Percentiles rank a stretch among this genome's conserved stretches.
Conservation (phyloP, 2,888 invertebrate genomes). For the Cacoxenus indagator region DNA sequence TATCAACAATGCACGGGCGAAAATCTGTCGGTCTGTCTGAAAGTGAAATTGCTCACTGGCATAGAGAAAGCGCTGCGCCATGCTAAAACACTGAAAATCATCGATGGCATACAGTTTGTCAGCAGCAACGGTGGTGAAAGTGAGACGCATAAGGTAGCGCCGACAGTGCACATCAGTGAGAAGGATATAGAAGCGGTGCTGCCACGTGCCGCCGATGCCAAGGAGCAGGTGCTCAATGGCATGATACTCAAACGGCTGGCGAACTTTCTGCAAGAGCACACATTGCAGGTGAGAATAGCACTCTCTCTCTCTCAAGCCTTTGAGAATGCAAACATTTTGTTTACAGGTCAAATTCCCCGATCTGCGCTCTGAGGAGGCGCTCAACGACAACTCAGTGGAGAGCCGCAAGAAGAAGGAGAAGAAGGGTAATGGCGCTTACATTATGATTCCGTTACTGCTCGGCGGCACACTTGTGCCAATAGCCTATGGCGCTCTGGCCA, state of each 20-base stretch:
- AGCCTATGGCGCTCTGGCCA: slow-evolving; percentile 85
- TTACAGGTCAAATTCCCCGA: slow-evolving; percentile 82
- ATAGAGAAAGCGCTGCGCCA: slow-evolving; percentile 80
- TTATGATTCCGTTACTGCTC: slow-evolving; percentile 84
- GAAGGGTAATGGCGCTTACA: slow-evolving; percentile 76
- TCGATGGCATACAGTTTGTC: slow-evolving; percentile 83
- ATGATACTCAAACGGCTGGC: slow-evolving; percentile 82
- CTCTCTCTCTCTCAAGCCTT: too few species aligned
- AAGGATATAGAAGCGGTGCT: slow-evolving; percentile 79
- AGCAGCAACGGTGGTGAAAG: slow-evolving; percentile 73
- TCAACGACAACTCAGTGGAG: slow-evolving; percentile 70
- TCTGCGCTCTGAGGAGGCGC: slow-evolving; percentile 76
- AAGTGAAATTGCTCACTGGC: slow-evolving; percentile 83
- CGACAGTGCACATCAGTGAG: slow-evolving; percentile 68
- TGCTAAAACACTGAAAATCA: slow-evolving; percentile 76
- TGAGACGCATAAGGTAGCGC: slow-evolving; percentile 32
- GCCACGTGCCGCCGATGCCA: slow-evolving; percentile 81
- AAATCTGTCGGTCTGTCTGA: slow-evolving; percentile 80
- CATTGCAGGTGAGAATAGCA: slow-evolving; percentile 80
- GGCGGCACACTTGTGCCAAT: slow-evolving; percentile 86
- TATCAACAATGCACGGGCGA: slow-evolving; percentile 84
- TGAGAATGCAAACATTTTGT: not conserved
- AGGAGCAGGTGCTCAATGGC: slow-evolving; percentile 79
- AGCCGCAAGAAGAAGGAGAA: slow-evolving; percentile 77
- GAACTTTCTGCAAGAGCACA: slow-evolving; percentile 83